phyloP scores from a whole-genome alignment of 1,140 invertebrate species.

The Zaprionus davidi region DNA sequence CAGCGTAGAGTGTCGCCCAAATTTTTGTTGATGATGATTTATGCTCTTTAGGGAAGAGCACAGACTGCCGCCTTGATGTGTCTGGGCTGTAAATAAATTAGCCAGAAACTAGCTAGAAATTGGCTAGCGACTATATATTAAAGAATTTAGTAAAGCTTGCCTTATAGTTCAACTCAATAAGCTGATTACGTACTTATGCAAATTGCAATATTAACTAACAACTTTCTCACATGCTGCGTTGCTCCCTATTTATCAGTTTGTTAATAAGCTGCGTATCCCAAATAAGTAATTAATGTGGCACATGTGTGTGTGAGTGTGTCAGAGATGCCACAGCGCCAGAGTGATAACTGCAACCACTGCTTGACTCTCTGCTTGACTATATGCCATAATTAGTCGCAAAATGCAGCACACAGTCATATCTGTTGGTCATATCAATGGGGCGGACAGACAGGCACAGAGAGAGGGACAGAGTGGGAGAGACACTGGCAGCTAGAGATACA shows the following conservation, averaged over 20 bases:
- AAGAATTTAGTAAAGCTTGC: not conserved
- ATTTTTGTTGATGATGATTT: constrained; percentile 13
- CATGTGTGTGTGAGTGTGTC: not conserved
- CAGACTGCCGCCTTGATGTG: too few species aligned
- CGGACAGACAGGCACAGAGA: constrained; percentile 22
- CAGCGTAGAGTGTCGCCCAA: not conserved
- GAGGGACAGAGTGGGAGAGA: too few species aligned
- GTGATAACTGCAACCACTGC: not conserved
- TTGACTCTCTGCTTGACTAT: not conserved
- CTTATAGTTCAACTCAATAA: not conserved
- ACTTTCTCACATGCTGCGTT: not conserved
- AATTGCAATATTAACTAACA: not conserved
- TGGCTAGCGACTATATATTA: not conserved
- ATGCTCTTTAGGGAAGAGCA: constrained; percentile 17
- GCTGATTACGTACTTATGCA: not conserved
- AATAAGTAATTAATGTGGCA: constrained; percentile 19
- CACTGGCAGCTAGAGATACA: too few species aligned
- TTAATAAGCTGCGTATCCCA: not conserved
- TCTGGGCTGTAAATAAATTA: not conserved
- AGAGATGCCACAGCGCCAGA: constrained; percentile 6
- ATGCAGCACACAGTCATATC: constrained; percentile 26
- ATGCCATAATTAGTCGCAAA: constrained; percentile 37
- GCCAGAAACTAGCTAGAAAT: not conserved
- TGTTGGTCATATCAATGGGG: not conserved
- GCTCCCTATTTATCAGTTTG: not conserved